Evolutionary conservation across 2,113 vertebrate species (phyloP).

Genomic region (Caracal caracal): DNA sequence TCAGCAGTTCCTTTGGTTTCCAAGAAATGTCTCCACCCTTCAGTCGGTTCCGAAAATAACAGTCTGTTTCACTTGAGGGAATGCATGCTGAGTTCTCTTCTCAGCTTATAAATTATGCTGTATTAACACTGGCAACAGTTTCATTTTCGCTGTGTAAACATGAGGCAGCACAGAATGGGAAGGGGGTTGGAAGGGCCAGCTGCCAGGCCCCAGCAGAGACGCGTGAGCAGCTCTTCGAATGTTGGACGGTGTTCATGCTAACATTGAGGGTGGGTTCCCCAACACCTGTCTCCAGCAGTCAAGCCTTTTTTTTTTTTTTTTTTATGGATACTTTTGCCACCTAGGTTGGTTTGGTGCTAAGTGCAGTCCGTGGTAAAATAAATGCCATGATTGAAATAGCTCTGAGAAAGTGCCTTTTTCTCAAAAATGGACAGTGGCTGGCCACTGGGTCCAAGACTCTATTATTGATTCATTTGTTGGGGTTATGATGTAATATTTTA

Average conservation of each 20-base stretch:
- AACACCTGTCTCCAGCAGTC: conserved; percentile 47
- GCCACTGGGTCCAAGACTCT: neutral
- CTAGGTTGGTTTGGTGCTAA: neutral
- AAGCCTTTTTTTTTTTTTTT: neutral
- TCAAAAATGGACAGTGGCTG: neutral
- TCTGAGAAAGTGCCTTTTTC: neutral
- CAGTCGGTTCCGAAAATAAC: conserved; percentile 78
- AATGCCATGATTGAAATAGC: conserved; percentile 7
- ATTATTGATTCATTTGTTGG: neutral
- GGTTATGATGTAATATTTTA: neutral
- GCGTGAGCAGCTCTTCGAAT: neutral
- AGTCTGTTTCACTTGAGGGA: conserved; percentile 76
- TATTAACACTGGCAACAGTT: conserved; percentile 79
- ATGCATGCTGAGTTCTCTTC: conserved; percentile 79
- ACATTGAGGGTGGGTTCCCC: neutral
- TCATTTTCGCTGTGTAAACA: conserved; percentile 76
- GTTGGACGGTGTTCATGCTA: neutral
- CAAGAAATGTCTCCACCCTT: conserved; percentile 72
- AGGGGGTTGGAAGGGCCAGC: conserved; percentile 51
- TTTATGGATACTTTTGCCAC: neutral
- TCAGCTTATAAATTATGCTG: conserved; percentile 81
- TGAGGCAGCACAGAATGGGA: conserved; percentile 60
- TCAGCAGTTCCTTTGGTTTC: conserved; percentile 74
- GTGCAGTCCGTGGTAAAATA: neutral
- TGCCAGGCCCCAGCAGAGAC: conserved; percentile 64